These are phyloP conservation scores for Ellobius talpinus DNA, from an alignment of 2,113 vertebrate genomes.

Conservation along the genomic window DNA sequence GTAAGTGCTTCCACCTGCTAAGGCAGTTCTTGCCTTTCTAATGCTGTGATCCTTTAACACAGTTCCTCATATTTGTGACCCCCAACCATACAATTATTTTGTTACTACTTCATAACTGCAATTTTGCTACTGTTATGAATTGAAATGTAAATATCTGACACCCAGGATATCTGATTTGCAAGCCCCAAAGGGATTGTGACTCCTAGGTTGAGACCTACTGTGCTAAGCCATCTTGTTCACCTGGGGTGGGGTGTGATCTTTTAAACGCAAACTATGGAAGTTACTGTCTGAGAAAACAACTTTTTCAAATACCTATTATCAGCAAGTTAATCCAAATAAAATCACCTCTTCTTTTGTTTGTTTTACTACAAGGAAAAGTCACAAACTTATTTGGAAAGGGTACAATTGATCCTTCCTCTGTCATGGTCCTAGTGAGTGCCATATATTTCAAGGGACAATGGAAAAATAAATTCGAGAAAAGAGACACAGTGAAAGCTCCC, in stretches of 20 bases:
- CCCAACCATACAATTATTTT: not conserved
- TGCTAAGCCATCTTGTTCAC: not conserved
- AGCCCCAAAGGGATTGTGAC: not conserved
- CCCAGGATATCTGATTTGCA: not conserved
- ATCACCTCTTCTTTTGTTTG: slow-evolving; percentile 27
- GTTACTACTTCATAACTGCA: not conserved
- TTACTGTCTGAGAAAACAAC: not conserved
- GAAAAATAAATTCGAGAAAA: slow-evolving; percentile 88
- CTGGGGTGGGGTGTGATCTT: not conserved
- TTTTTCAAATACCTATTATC: not conserved
- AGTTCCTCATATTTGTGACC: too few relatives aligned
- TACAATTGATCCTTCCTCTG: slow-evolving; percentile 86
- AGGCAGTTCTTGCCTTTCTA: not conserved
- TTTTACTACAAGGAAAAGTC: slow-evolving; percentile 91
- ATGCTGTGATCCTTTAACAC: not conserved
- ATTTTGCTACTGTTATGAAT: not conserved
- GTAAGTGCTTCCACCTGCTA: not conserved
- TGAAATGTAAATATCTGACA: not conserved
- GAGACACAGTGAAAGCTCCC: slow-evolving; percentile 88
- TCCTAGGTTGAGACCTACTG: not conserved
- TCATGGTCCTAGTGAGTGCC: slow-evolving; percentile 92
- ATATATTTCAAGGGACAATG: slow-evolving; percentile 96
- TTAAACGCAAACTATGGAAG: not conserved
- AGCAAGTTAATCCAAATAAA: slow-evolving; percentile 17
- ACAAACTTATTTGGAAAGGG: slow-evolving; percentile 90